These are phyloP conservation scores for Labeo catla DNA, from an alignment of 2,113 vertebrate genomes.

Conservation along the genomic window DNA sequence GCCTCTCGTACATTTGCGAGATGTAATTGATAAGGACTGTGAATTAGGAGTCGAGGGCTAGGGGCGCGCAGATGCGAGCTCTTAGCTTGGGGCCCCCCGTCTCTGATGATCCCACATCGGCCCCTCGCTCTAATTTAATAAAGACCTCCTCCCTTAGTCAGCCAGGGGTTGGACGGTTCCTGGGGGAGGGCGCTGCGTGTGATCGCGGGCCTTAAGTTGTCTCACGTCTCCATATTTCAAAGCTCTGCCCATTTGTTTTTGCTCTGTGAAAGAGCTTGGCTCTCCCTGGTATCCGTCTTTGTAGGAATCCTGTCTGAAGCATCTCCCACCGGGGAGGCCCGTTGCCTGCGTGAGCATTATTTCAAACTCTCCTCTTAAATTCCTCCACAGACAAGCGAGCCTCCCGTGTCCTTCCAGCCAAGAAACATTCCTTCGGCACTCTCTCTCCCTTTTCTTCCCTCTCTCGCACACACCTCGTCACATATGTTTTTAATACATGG, in stretches of 20 bases:
- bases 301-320: constrained; percentile 60
- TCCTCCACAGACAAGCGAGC: constrained; percentile 66
- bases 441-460: neutral
- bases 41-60: constrained; percentile 59
- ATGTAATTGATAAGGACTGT: constrained; percentile 65
- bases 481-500: constrained; percentile 35
- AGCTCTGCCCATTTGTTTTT: constrained; percentile 58
- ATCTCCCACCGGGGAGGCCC: constrained; percentile 51
- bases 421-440: constrained; percentile 60
- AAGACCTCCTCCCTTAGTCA: constrained; percentile 59
- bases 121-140: constrained; percentile 71
- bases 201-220: constrained; percentile 58
- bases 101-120: constrained; percentile 52
- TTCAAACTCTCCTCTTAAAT: constrained; percentile 66
- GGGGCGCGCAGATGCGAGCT: constrained; percentile 59
- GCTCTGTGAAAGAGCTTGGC: constrained; percentile 68
- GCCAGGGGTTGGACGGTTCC: constrained; percentile 64
- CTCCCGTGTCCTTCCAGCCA: constrained; percentile 54
- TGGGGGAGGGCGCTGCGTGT: constrained; percentile 58
- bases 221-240: constrained; percentile 59
- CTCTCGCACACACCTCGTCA: constrained; percentile 2
- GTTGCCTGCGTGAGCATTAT: constrained; percentile 62
- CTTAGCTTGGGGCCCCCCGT: constrained; percentile 36
- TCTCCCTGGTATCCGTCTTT: constrained; percentile 60
- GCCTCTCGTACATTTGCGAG: constrained; percentile 27